Conservation (phyloP, 1,140 invertebrate species). For the Drosophila baimaii region DNA sequence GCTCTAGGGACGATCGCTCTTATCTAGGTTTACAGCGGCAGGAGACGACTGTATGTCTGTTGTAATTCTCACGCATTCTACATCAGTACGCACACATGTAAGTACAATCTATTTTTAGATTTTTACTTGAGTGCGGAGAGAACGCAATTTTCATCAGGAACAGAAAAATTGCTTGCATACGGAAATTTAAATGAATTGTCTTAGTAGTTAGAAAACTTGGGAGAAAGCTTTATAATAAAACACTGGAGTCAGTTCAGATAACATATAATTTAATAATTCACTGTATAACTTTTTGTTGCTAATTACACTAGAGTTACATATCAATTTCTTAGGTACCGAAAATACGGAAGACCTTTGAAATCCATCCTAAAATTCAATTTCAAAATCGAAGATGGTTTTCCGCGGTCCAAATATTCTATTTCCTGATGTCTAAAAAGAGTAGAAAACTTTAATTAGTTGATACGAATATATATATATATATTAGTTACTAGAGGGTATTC, state of each 20-base stretch:
- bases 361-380: constrained; percentile 23
- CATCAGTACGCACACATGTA: too few relatives aligned
- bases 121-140: too few relatives aligned
- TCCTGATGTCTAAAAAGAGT: constrained; percentile 1
- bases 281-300: constrained; percentile 25
- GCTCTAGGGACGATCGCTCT: too few relatives aligned
- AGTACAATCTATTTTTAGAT: too few relatives aligned
- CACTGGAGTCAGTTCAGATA: not conserved
- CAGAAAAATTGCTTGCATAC: too few relatives aligned
- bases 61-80: too few relatives aligned
- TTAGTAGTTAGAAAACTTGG: too few relatives aligned
- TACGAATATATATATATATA: too few relatives aligned
- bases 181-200: too few relatives aligned
- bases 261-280: constrained; percentile 50
- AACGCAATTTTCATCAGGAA: too few relatives aligned
- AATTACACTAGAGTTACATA: constrained; percentile 38
- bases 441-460: not conserved
- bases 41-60: too few relatives aligned
- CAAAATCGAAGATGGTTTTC: constrained; percentile 11
- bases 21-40: too few relatives aligned
- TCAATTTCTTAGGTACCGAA: constrained; percentile 39
- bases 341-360: constrained; percentile 19
- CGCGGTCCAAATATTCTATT: constrained; percentile 10
- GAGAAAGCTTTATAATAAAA: not conserved
- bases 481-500: not conserved